Evolutionary conservation across 2,888 invertebrate species (phyloP).

Genomic region (Clostera curtula): DNA sequence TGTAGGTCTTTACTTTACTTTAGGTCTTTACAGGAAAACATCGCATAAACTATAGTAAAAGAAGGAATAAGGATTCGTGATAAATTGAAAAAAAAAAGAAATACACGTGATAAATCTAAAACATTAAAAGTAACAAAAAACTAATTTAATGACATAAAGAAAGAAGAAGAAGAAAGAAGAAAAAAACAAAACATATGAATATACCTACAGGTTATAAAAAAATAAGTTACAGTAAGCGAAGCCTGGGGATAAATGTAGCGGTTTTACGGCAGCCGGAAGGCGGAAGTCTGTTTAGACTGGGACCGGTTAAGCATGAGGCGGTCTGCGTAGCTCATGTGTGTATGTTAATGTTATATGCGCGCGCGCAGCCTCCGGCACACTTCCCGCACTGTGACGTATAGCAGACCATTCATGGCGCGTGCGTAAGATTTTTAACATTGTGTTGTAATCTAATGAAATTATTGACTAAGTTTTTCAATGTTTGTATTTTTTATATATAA

Average conservation of each 20-base stretch:
- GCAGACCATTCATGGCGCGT: conserved; percentile 29
- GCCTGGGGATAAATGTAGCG: conserved; percentile 12
- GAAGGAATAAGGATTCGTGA: too few relatives aligned
- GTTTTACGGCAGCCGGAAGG: conserved; percentile 45
- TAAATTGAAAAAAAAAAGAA: too few relatives aligned
- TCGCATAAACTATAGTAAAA: too few relatives aligned
- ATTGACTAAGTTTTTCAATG: neutral
- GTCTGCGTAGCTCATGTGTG: conserved; percentile 9
- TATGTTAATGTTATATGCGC: conserved; percentile 19
- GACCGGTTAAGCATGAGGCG: conserved; percentile 34
- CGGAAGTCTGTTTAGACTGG: conserved; percentile 41
- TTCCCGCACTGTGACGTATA: conserved; percentile 37
- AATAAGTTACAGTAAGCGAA: too few relatives aligned
- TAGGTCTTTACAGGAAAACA: too few relatives aligned
- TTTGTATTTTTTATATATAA: too few relatives aligned
- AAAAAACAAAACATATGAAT: conserved; percentile 14
- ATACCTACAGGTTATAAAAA: too few relatives aligned
- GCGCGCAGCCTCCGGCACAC: conserved; percentile 20
- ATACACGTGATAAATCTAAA: too few relatives aligned
- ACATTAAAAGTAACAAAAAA: too few relatives aligned
- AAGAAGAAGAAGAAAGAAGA: too few relatives aligned
- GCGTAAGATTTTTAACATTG: conserved; percentile 12
- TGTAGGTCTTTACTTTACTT: too few relatives aligned
- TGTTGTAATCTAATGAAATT: conserved; percentile 1
- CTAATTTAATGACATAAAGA: too few relatives aligned